These are phyloP conservation scores for Chiloscyllium punctatum DNA, from an alignment of 2,797 vertebrate species.

Conservation along the genomic window DNA sequence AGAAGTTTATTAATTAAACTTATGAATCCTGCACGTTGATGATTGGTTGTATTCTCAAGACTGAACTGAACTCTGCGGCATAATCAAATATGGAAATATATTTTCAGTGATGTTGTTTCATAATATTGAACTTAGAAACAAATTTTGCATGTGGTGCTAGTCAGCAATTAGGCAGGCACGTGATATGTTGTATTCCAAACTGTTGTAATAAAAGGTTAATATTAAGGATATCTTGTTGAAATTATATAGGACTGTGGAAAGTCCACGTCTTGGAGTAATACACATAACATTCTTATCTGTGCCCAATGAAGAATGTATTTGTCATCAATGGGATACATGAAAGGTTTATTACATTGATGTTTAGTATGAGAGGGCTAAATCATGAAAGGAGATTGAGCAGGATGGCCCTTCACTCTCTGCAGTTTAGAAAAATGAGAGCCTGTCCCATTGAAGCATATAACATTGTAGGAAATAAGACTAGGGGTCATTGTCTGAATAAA, in stretches of 20 bases:
- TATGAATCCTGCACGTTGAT: not conserved
- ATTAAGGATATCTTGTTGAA: too few relatives aligned
- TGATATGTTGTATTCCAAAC: not conserved
- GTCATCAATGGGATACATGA: not conserved
- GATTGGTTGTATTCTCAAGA: not conserved
- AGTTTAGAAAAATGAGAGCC: not conserved
- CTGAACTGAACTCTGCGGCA: not conserved
- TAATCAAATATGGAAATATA: not conserved
- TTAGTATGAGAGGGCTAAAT: not conserved
- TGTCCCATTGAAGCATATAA: not conserved
- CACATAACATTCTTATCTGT: not conserved
- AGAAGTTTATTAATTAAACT: not conserved
- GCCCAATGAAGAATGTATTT: not conserved
- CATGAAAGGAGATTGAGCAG: not conserved
- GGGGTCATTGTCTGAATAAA: not conserved
- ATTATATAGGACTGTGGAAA: too few relatives aligned
- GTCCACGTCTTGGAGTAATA: too few relatives aligned
- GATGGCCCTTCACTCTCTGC: not conserved
- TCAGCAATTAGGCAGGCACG: not conserved
- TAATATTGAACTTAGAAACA: not conserved
- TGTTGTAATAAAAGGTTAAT: too few relatives aligned
- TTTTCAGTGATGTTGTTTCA: not conserved
- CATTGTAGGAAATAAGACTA: not conserved
- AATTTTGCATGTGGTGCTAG: not conserved
- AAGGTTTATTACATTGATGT: not conserved